A percentile compares a stretch with the other conserved stretches of the same genome.
Conservation (phyloP, 1,140 invertebrate genomes). For the Probaryconus sp. region DNA sequence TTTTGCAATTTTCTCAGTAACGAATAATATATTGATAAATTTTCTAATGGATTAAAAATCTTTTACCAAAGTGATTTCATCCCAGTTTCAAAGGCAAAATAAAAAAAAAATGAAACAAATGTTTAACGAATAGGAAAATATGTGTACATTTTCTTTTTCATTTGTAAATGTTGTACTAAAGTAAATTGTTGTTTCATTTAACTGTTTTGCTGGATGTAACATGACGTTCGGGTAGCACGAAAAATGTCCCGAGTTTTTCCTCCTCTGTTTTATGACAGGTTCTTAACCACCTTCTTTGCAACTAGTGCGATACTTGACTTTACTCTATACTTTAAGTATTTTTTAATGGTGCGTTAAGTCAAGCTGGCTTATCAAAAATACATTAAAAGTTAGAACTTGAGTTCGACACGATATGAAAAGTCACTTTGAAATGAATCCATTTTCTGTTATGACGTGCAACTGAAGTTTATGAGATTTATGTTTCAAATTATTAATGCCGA, state of each 20-base stretch:
- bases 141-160: no score
- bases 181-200: not conserved
- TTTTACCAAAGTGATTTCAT: no score
- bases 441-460: not conserved
- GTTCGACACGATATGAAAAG: not conserved
- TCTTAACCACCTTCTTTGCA: not conserved
- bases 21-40: no score
- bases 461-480: not conserved
- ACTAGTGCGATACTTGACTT: not conserved
- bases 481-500: no score
- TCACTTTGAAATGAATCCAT: not conserved
- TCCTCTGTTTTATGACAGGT: not conserved
- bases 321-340: not conserved
- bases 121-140: no score
- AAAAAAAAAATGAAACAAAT: no score
- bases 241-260: not conserved
- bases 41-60: no score
- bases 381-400: not conserved
- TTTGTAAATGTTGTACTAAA: no score
- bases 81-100: no score
- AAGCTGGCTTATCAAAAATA: conserved; percentile 4
- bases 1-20: no score
- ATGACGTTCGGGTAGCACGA: not conserved
- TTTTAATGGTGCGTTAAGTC: conserved; percentile 6
- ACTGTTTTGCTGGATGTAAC: not conserved